Percentiles rank a stretch among this genome's conserved stretches.
phyloP scores from a whole-genome alignment of 2,888 invertebrate species.

The Tortricodes alternella region DNA sequence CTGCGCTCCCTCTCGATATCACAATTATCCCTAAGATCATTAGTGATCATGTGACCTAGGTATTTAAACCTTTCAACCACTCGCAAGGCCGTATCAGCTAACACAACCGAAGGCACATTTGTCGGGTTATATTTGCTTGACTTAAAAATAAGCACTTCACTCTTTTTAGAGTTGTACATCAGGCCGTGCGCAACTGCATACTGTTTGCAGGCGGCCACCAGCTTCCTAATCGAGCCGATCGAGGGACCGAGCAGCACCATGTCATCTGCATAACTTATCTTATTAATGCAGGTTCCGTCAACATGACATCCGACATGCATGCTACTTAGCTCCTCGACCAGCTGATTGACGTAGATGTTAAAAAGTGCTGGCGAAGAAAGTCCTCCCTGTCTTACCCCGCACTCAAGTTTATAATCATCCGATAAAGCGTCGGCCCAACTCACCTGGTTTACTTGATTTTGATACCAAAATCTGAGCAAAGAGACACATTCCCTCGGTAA shows the following conservation, averaged over 20 bases:
- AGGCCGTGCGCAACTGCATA: conserved; percentile 29
- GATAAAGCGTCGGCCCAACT: background rate
- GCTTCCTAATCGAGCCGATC: conserved; percentile 27
- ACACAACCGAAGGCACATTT: too few species aligned
- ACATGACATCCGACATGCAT: conserved; percentile 11
- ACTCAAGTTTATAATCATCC: background rate
- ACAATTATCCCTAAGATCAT: too few species aligned
- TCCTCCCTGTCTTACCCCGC: conserved; percentile 6
- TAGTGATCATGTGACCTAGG: too few species aligned
- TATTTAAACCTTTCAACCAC: too few species aligned
- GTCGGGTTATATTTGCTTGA: background rate
- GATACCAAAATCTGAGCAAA: background rate
- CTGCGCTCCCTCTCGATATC: too few species aligned
- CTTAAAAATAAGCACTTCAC: conserved; percentile 19
- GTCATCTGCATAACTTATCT: conserved; percentile 34
- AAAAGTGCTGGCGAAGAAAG: background rate
- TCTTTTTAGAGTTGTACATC: conserved; percentile 25
- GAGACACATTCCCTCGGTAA: background rate
- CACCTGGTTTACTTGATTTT: background rate
- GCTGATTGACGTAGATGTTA: too few species aligned
- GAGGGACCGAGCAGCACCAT: too few species aligned
- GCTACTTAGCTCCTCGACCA: conserved; percentile 30
- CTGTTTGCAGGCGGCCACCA: conserved; percentile 27
- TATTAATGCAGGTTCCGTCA: background rate
- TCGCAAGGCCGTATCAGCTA: too few species aligned